Base-by-base conservation (phyloP, 2,113 vertebrate genomes). In the Saiga tatarica region DNA sequence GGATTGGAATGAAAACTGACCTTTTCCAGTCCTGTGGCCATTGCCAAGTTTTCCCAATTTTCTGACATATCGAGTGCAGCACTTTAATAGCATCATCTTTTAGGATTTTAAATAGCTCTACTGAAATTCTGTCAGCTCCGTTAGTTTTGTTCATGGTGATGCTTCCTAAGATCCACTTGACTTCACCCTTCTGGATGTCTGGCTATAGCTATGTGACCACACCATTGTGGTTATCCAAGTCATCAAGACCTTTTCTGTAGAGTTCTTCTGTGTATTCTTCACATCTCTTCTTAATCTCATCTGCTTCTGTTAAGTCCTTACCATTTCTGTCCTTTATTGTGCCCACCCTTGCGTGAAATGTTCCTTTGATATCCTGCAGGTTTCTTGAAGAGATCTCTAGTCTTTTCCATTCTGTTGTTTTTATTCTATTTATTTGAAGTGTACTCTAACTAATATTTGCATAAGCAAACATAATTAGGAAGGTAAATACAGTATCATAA, bases 381-480 rank as follows among this genome's bases (percentile, higher is more conserved):
- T 42, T 42, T 76, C 39, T 76, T 76, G 71, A 42, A 26, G 23
- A 42, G 23, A 42, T 42, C 71, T 76, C 39, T 42, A 26, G 71
- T 76, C 71, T 42, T 42, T 76, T 25, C 39, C 71, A 76, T 76
- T 26, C 71, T 76, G 14, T 76, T 76, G 71, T 42, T 42, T 42
- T 23, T 76, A 13, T 26, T 76, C 39, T 76, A 42, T 76, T 42
- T 76, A 39, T 42, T 26, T 91, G 55, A 93, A 86, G 91, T 33
- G 45, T 57, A 67, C 45, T 91, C 81, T 89, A 78, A 87, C 62
- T 92, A 95, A 92, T 97, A 88, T 91, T 76, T 91, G 55, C 57
- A 17, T 94, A 92, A 97, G 94, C 82, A 93, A 94, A 95, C 83
- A 89, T 87, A 97, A 89, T 94, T 87, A 95, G 85, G 89, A 92